Conservation (phyloP, 2,888 invertebrate genomes). For the Cosmopolites sordidus region DNA sequence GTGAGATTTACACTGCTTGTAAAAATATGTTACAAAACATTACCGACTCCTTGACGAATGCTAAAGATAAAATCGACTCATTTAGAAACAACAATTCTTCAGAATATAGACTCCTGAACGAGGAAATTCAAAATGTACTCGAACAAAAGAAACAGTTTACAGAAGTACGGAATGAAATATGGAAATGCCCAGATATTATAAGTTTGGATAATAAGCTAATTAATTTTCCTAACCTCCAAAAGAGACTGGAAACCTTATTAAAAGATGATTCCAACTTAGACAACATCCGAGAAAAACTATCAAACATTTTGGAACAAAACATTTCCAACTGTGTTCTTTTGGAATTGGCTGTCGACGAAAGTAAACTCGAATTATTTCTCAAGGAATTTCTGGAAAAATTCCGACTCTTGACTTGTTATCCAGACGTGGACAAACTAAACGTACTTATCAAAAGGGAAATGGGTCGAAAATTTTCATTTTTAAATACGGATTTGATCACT, state of each 20-base stretch:
- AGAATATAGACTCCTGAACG: neutral
- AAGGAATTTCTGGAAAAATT: slow-evolving; percentile 19
- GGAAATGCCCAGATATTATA: neutral
- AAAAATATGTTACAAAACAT: neutral
- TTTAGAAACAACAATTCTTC: neutral
- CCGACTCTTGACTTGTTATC: slow-evolving; percentile 15
- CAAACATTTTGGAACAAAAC: slow-evolving; percentile 5
- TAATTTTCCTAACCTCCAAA: neutral
- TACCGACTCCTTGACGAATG: neutral
- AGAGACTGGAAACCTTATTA: neutral
- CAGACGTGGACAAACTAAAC: slow-evolving; percentile 16
- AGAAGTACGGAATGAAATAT: neutral
- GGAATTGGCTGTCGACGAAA: neutral
- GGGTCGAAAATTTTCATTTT: slow-evolving; percentile 13
- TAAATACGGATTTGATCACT: slow-evolving; percentile 18
- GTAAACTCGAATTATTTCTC: neutral
- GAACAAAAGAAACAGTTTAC: neutral
- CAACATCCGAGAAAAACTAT: neutral
- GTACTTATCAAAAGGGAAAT: slow-evolving; percentile 4
- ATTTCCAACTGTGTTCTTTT: slow-evolving; percentile 1
- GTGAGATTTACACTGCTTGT: neutral
- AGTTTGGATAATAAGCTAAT: neutral
- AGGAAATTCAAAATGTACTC: neutral
- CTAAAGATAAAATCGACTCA: neutral
- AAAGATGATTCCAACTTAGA: neutral